Conservation (phyloP, 2,797 vertebrate genomes). For the Enteromius thamalakanensis region DNA sequence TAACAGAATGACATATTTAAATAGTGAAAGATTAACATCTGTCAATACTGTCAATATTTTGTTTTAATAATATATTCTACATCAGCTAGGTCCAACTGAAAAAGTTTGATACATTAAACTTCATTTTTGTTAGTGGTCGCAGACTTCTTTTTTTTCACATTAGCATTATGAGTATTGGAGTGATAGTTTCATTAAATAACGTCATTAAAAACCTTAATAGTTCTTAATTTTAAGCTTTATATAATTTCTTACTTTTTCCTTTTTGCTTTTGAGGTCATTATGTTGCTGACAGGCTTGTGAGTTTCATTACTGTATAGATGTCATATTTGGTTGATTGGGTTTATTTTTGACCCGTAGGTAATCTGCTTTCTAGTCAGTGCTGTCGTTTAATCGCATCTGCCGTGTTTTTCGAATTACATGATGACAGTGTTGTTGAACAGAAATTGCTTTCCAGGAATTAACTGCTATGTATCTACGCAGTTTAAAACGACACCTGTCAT, state of each 20-base stretch:
- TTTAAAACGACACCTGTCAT: slow-evolving; percentile 20
- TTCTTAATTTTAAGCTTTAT: not conserved
- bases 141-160: not conserved
- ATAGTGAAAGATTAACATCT: too few species aligned
- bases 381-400: not conserved
- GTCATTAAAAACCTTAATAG: not conserved
- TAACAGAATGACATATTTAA: not conserved
- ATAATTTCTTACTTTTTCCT: not conserved
- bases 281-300: not conserved
- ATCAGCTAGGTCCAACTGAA: not conserved
- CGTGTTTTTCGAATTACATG: slow-evolving; percentile 13
- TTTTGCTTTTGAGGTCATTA: not conserved
- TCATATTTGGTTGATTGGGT: not conserved
- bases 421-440: slow-evolving; percentile 3
- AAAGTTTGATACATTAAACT: not conserved
- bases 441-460: slow-evolving; percentile 26
- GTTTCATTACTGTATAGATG: not conserved
- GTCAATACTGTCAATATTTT: too few species aligned
- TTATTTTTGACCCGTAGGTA: slow-evolving; percentile 5
- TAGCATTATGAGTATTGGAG: not conserved
- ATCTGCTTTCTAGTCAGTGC: slow-evolving; percentile 5
- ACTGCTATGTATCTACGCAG: not conserved
- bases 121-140: not conserved
- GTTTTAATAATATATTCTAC: too few species aligned
- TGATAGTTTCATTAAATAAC: not conserved